Conservation (phyloP, 2,113 vertebrate genomes). For the Notarius lentiginosus region DNA sequence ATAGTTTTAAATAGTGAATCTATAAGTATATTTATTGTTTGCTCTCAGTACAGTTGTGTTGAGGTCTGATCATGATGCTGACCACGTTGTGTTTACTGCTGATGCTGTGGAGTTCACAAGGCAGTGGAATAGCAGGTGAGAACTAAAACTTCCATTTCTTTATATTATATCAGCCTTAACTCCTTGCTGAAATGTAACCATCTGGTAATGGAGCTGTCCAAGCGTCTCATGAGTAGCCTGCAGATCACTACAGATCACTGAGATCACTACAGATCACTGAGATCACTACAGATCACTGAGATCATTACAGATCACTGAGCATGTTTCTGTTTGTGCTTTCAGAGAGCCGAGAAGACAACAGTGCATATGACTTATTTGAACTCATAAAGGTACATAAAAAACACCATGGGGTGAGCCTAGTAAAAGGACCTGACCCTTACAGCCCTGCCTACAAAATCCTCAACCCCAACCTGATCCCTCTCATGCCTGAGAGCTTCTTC, state of each 20-base stretch:
- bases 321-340: constrained; percentile 43
- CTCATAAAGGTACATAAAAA: constrained; percentile 75
- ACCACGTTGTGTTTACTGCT: constrained; percentile 75
- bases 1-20: neutral
- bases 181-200: neutral
- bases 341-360: constrained; percentile 88
- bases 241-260: too few species aligned
- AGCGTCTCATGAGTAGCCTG: neutral
- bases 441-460: constrained; percentile 93
- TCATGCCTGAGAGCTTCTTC: constrained; percentile 84
- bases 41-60: constrained; percentile 46
- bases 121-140: constrained; percentile 85
- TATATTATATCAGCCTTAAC: neutral
- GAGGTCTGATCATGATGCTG: constrained; percentile 76
- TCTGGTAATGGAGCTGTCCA: neutral
- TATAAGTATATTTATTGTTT: neutral
- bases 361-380: constrained; percentile 92
- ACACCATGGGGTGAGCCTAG: constrained; percentile 80
- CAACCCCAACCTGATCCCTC: constrained; percentile 86
- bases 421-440: constrained; percentile 86
- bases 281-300: too few species aligned
- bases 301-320: too few species aligned
- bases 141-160: neutral
- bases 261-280: too few species aligned
- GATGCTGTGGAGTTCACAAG: constrained; percentile 69